phyloP scores from a whole-genome alignment of 1,140 invertebrate genomes.

The Sycophaga agraensis region DNA sequence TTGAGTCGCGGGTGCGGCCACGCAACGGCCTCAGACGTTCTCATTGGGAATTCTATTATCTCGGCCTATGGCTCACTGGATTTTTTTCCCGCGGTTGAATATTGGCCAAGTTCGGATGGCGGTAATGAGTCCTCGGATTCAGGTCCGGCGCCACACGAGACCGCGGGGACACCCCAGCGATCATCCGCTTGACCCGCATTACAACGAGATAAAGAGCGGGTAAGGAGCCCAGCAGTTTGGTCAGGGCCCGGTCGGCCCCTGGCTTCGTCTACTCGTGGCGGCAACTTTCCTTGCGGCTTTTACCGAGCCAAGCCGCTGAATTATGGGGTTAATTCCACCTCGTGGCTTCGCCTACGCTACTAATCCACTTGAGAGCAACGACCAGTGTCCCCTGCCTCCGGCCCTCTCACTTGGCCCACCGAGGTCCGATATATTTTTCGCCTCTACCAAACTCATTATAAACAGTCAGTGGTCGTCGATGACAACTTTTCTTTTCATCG shows the following conservation, averaged over 20 bases:
- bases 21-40: no score
- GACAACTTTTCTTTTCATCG: neutral
- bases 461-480: constrained; percentile 3
- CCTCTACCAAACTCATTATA: neutral
- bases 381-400: neutral
- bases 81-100: no score
- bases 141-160: neutral
- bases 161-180: neutral
- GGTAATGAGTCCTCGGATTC: no score
- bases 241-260: no score
- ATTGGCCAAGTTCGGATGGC: no score
- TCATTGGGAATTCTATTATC: no score
- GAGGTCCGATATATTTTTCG: no score
- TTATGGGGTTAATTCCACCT: constrained; percentile 33
- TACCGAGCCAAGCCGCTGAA: constrained; percentile 33
- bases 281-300: constrained; percentile 17
- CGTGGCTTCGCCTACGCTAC: constrained; percentile 11
- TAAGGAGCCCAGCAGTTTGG: neutral
- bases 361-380: constrained; percentile 13
- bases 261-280: no score
- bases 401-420: no score
- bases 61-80: no score
- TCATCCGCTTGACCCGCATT: constrained; percentile 14
- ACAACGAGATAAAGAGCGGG: neutral
- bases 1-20: no score